Percentiles rank a stretch among this genome's conserved stretches.
Conservation (phyloP, 2,113 vertebrate species). For the Epinephelus cyanopodus region DNA sequence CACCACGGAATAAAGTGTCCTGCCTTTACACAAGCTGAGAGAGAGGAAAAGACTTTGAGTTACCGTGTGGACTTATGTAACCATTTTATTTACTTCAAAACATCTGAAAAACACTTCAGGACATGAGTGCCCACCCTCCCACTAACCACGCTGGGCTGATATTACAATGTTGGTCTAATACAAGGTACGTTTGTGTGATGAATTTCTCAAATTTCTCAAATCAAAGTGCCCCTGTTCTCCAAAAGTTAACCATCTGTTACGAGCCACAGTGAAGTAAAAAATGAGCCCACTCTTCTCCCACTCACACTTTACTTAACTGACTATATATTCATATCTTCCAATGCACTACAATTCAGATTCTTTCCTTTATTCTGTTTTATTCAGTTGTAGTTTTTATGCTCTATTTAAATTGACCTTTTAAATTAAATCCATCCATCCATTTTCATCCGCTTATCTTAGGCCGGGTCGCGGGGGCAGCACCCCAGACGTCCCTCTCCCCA, state of each 20-base stretch:
- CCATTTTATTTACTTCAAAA: not conserved
- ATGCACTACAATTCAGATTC: not conserved
- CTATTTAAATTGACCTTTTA: not conserved
- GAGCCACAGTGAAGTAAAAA: not conserved
- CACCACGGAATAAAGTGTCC: constrained; percentile 97
- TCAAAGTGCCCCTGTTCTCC: not conserved
- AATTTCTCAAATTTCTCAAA: not conserved
- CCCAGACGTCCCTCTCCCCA: too few relatives aligned
- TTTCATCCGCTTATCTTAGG: too few relatives aligned
- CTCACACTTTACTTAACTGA: too few relatives aligned
- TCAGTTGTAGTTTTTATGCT: not conserved
- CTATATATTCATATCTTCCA: not conserved
- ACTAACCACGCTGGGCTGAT: not conserved
- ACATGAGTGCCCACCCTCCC: not conserved
- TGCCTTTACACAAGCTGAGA: constrained; percentile 96
- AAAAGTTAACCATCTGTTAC: not conserved
- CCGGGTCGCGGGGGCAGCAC: too few relatives aligned
- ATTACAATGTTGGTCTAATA: not conserved
- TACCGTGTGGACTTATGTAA: not conserved
- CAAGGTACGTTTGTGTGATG: not conserved
- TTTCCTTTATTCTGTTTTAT: not conserved
- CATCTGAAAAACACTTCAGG: not conserved
- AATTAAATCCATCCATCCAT: too few relatives aligned
- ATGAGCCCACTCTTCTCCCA: not conserved
- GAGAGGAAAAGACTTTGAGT: not conserved